phyloP scores from a whole-genome alignment of 2,888 invertebrate genomes.

The Aphodius granarius region DNA sequence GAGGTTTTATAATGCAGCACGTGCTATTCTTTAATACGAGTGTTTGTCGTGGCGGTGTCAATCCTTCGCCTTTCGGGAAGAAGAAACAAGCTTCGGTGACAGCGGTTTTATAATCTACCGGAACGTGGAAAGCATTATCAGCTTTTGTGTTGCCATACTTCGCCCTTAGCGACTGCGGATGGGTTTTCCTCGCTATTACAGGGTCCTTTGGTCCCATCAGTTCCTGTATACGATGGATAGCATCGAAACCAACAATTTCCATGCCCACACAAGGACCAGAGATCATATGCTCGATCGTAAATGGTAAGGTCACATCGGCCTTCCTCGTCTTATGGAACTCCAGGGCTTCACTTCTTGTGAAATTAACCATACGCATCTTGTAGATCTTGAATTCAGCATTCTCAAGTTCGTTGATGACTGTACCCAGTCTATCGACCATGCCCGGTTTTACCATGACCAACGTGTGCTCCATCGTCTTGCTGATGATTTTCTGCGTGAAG shows the following conservation, averaged over 20 bases:
- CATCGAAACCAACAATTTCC: constrained; percentile 74
- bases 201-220: constrained; percentile 67
- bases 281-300: constrained; percentile 64
- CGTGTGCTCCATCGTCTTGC: constrained; percentile 68
- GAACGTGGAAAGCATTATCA: constrained; percentile 70
- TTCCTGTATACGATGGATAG: constrained; percentile 61
- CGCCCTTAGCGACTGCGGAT: constrained; percentile 65
- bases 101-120: constrained; percentile 61
- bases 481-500: constrained; percentile 65
- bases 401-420: constrained; percentile 70
- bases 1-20: constrained; percentile 87
- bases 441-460: constrained; percentile 79
- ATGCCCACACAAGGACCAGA: constrained; percentile 71
- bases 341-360: constrained; percentile 67
- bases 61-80: constrained; percentile 54
- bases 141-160: constrained; percentile 68
- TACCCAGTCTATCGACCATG: constrained; percentile 69
- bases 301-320: constrained; percentile 65
- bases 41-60: constrained; percentile 51
- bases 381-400: constrained; percentile 63
- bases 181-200: constrained; percentile 56
- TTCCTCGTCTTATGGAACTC: constrained; percentile 63
- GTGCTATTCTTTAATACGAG: constrained; percentile 69
- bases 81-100: constrained; percentile 62
- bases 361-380: constrained; percentile 71